phyloP scores from a whole-genome alignment of 2,888 invertebrate genomes.

The Cheilosia grossa region DNA sequence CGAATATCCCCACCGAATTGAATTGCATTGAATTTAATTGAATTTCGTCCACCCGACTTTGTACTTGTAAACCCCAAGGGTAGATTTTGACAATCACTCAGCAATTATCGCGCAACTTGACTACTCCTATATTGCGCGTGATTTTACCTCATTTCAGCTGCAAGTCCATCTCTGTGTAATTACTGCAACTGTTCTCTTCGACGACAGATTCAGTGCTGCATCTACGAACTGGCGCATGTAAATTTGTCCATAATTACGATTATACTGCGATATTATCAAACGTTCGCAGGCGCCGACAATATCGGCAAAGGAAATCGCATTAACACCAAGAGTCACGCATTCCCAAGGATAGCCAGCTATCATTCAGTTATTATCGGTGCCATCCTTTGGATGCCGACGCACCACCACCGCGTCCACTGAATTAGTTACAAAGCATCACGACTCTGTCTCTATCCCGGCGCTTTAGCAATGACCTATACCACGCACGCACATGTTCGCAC shows the following conservation, averaged over 20 bases:
- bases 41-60: too few relatives aligned
- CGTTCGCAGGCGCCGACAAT: conserved; percentile 18
- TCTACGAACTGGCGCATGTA: background rate
- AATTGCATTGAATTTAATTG: too few relatives aligned
- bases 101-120: background rate
- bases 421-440: conserved; percentile 41
- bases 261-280: conserved; percentile 15
- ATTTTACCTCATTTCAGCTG: background rate
- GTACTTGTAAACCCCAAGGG: too few relatives aligned
- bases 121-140: too few relatives aligned
- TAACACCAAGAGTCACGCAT: conserved; percentile 47
- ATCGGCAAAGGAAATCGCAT: conserved; percentile 54
- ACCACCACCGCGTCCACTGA: background rate
- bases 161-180: background rate
- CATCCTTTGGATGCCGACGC: conserved; percentile 2
- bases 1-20: too few relatives aligned
- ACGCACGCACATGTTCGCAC: conserved; percentile 40
- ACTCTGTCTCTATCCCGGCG: background rate
- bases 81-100: too few relatives aligned
- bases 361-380: conserved; percentile 14
- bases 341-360: conserved; percentile 52
- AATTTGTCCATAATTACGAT: conserved; percentile 12
- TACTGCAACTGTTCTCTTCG: background rate
- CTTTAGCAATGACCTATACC: background rate
- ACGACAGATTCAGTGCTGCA: background rate